These are phyloP conservation scores for Doris montereyensis DNA, from an alignment of 2,888 invertebrate species.

Conservation along the genomic window DNA sequence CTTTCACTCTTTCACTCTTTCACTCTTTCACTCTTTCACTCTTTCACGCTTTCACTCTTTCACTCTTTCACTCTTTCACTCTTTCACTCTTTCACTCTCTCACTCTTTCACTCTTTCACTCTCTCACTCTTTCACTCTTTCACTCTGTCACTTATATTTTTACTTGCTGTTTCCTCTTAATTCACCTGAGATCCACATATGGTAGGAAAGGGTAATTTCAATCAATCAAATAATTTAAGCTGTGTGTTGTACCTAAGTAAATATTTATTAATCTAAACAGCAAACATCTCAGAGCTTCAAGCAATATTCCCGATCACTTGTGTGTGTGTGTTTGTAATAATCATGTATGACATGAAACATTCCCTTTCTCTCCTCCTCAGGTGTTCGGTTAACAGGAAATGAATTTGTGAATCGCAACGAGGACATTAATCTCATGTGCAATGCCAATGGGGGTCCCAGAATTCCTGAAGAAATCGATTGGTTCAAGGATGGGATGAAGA, in stretches of 20 bases:
- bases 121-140: no score
- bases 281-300: neutral
- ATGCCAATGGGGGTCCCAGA: constrained; percentile 48
- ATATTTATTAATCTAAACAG: neutral
- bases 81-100: no score
- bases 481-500: constrained; percentile 49
- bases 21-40: neutral
- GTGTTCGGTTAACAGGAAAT: constrained; percentile 41
- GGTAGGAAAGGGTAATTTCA: no score
- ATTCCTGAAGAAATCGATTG: constrained; percentile 51
- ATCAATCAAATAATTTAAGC: no score
- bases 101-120: no score
- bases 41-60: neutral
- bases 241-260: constrained; percentile 42
- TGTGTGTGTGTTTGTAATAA: no score
- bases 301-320: no score
- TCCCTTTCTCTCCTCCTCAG: neutral
- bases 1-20: neutral
- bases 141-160: no score
- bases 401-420: constrained; percentile 45
- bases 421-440: constrained; percentile 46
- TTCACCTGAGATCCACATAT: no score
- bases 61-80: neutral
- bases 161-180: no score
- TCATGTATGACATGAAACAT: no score